Percentiles rank a stretch among this genome's conserved stretches.
These are phyloP conservation scores for Neomonachus schauinslandi DNA, from an alignment of 2,113 vertebrate genomes.

Conservation along the genomic window DNA sequence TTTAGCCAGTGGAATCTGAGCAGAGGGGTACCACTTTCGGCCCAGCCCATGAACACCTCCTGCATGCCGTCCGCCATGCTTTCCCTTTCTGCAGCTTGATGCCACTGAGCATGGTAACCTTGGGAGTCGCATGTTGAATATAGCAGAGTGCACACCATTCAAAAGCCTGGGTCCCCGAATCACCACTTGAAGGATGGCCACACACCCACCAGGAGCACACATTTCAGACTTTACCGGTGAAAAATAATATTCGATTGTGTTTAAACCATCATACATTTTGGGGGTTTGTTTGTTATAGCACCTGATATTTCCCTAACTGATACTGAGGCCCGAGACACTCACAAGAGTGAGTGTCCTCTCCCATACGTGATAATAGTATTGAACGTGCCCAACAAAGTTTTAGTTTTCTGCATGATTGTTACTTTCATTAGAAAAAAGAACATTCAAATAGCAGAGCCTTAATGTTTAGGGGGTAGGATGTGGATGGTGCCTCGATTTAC, in stretches of 20 bases:
- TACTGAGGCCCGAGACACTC: neutral
- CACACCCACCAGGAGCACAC: neutral
- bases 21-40: neutral
- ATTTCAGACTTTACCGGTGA: neutral
- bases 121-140: neutral
- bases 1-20: neutral
- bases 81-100: neutral
- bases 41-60: neutral
- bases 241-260: neutral
- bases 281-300: neutral
- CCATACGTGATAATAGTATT: neutral
- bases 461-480: neutral
- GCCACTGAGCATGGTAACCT: rapidly evolving
- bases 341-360: neutral
- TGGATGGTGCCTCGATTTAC: neutral
- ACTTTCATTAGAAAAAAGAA: neutral
- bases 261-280: neutral
- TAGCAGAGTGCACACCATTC: rapidly evolving
- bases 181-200: neutral
- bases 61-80: neutral
- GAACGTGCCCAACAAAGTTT: neutral
- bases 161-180: neutral
- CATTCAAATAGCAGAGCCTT: neutral
- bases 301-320: neutral
- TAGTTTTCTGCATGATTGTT: neutral